Percentiles rank a stretch among this genome's conserved stretches.
Evolutionary conservation across 2,797 vertebrate species (phyloP).

Genomic region (Synanceia verrucosa): DNA sequence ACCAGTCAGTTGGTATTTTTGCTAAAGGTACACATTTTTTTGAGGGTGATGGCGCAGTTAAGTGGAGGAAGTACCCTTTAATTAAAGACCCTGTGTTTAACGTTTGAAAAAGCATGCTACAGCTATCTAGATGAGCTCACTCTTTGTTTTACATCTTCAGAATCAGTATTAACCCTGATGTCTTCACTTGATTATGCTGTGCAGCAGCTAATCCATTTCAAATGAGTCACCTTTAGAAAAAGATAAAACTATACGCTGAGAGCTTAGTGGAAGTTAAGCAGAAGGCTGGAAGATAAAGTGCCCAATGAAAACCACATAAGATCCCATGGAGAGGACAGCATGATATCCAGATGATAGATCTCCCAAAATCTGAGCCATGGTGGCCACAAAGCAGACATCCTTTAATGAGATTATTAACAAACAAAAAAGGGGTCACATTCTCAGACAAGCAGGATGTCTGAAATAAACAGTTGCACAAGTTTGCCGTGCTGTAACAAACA

Average conservation of each 20-base stretch:
- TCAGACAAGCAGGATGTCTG: not conserved
- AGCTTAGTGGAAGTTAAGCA: not conserved
- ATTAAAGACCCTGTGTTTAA: conserved; percentile 15
- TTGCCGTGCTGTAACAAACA: conserved; percentile 4
- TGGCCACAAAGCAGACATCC: not conserved
- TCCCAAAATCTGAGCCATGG: not conserved
- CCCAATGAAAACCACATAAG: not conserved
- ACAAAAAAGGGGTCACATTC: conserved; percentile 1
- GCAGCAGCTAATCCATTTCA: not conserved
- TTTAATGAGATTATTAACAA: not conserved
- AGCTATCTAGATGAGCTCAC: not conserved
- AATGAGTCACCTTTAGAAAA: not conserved
- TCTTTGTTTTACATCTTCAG: not conserved
- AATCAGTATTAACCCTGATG: not conserved
- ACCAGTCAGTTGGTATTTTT: not conserved
- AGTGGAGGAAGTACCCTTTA: conserved; percentile 9
- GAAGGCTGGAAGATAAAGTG: not conserved
- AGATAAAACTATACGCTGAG: not conserved
- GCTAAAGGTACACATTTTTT: not conserved
- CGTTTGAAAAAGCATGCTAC: not conserved
- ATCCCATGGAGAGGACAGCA: not conserved
- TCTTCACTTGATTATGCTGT: not conserved
- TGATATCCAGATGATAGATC: not conserved
- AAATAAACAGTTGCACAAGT: not conserved
- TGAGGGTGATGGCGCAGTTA: not conserved